Conservation (phyloP, 2,113 vertebrate genomes). For the Gobius niger region DNA sequence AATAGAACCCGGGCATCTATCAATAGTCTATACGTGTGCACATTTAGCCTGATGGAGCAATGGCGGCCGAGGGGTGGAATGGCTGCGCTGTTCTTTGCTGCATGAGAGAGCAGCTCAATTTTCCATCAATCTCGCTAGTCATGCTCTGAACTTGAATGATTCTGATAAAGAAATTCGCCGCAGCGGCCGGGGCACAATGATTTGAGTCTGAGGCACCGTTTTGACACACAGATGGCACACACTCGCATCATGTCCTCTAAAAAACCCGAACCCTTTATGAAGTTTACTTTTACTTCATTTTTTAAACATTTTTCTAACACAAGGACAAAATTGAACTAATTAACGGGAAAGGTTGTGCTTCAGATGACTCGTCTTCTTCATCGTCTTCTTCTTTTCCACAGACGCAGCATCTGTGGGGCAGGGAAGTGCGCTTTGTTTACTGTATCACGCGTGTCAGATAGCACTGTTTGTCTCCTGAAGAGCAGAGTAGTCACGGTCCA, state of each 20-base stretch:
- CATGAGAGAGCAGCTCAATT: slow-evolving; percentile 82
- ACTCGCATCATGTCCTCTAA: slow-evolving; percentile 27
- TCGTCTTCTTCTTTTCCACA: too few species aligned
- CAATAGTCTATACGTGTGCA: slow-evolving; percentile 87
- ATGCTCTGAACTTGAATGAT: slow-evolving; percentile 80
- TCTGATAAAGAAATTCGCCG: slow-evolving; percentile 64
- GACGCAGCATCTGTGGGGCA: slow-evolving; percentile 36
- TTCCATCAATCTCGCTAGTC: slow-evolving; percentile 85
- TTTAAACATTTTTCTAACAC: not conserved
- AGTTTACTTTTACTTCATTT: slow-evolving; percentile 18
- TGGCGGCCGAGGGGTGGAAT: slow-evolving; percentile 75
- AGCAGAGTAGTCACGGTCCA: slow-evolving; percentile 48
- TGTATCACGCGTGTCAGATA: slow-evolving; percentile 54
- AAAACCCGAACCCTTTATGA: slow-evolving; percentile 8
- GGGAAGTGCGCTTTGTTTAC: slow-evolving; percentile 59
- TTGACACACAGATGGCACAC: slow-evolving; percentile 20
- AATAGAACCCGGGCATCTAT: slow-evolving; percentile 93
- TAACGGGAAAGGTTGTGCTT: slow-evolving; percentile 55
- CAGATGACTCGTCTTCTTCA: slow-evolving; percentile 43
- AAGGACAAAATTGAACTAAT: slow-evolving; percentile 46
- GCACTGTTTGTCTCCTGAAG: slow-evolving; percentile 42
- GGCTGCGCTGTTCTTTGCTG: slow-evolving; percentile 80
- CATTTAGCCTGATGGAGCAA: slow-evolving; percentile 86
- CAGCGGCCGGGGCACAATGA: slow-evolving; percentile 42
- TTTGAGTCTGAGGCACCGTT: slow-evolving; percentile 30